Evolutionary conservation across 2,797 vertebrate species (phyloP), one percentile per base, ranked within the genome.

Genomic region (Hozukius guyotensis): DNA sequence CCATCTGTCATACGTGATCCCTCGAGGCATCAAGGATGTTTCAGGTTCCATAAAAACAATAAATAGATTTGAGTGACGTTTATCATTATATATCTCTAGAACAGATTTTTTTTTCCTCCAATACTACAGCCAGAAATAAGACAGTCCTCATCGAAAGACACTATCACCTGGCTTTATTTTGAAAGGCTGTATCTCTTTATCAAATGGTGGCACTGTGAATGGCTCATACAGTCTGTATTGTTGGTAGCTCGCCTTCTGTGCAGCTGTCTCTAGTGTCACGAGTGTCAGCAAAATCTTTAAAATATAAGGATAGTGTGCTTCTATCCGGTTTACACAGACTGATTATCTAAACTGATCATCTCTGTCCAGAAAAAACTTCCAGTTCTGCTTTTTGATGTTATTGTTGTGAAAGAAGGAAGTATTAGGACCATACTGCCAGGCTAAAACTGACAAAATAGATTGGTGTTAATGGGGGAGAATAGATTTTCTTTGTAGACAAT

Each of bases 261-360:
- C 32, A 22, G 11, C 32, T 0, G 29, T 67, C 76, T 76, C 14
- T 3, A 5, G 52, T 65, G 67, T 63, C 80, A 38, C 0, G 1
- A 57, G 16, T 29, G 29, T 67, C 71, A 68, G 64, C n/a, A 6
- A 52, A 55, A 65, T 25, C 53, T 49, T 13, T 72, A 13, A 62
- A 64, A 20, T 34, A 18, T 20, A 6, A 71, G 29, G 60, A 68
- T 8, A 6, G 24, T 29, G 52, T 11, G 65, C 34, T 52, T 53
- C 29, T 6, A 1, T 72, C 24, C 29, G 25, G 10, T 16, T 25
- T 31, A 55, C 63, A 34, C 71, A 69, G 11, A 32, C 31, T 27
- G 27, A 34, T 66, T 59, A 79, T 84, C 72, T 52, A 0, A 65
- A 69, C 38, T 14, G 74, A 87, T 88, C 3, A 62, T 85, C 80